Base-by-base conservation (phyloP, 2,797 vertebrate genomes). In the Lycodopsis pacificus region DNA sequence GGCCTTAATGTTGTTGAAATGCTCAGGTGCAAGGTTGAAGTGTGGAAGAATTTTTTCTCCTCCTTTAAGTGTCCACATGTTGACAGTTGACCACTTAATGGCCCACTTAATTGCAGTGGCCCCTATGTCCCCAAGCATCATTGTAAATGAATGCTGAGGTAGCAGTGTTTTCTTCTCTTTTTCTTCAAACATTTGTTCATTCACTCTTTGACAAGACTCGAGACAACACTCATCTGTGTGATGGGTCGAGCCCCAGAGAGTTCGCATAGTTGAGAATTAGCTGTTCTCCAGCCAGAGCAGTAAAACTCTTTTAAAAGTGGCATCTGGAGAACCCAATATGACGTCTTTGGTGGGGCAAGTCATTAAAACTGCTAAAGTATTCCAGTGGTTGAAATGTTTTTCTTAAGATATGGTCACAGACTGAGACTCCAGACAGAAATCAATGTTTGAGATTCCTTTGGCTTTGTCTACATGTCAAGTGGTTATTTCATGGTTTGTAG, bases 41-140 rank as follows among this genome's bases (percentile, higher is more conserved):
- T 89, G 90, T 90, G 82, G 80, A 90, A 79, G 89, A 90, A 59
- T 69, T 86, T 89, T 84, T 83, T 63, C n/a, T 40, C 57, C 65
- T 82, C 76, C 66, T 67, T 76, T 92, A 94, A 94, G 93, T 93
- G 91, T 92, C 92, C 90, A 92, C 91, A 95, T 93, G 93, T 94
- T 95, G 94, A 95, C 94, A 94, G 94, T 93, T 95, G 94, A 95
- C 94, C 90, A 91, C 93, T 94, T 94, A 95, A 95, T 94, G 92
- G 93, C 71, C 80, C 90, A 87, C 90, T 91, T 94, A 95, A 95
- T 95, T 95, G 94, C 91, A 44, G 88, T 76, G 91, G 91, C 91
- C 93, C 86, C 82, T 91, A 87, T 76, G 76, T 91, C 88, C 85
- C 77, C 69, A 73, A 85, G 77, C 92, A 81, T 94, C 91, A 84